Base-by-base conservation (phyloP, 2,113 vertebrate genomes). In the Xiphorhynchus elegans region DNA sequence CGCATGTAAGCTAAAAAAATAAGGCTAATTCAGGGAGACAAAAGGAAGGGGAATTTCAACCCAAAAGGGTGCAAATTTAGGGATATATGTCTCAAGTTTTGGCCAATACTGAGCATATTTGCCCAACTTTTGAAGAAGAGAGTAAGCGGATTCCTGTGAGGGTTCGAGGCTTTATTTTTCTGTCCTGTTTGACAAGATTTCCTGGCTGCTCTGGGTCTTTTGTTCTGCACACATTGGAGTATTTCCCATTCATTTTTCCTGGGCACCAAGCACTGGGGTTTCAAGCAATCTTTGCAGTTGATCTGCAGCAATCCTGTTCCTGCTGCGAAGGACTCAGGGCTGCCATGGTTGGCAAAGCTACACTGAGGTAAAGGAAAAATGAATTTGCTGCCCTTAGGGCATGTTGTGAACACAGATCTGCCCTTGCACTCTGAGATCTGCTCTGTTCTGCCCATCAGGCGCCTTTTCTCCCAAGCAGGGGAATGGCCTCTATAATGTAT, bases 401-500 rank as follows among this genome's bases (percentile, higher is more conserved):
- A 35, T 0, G 12, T 8, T 40, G 40, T 3, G 46, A 70, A 6
- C 49, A 8, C 4, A 13, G 35, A 76, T 42, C 42, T 46, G 40
- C 73, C 2, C 75, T 3, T 12, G 29, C 59, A 26, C 33, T 3
- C 14, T 37, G 39, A 28, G 69, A 64, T 67, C 25, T 47, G 39
- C 39, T 75, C 53, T 39, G 2, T 64, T 23, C 67, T 84, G 24
- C 92, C n/a, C 77, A 16, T n/a, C 44, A 82, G 46, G 31, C 21
- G 93, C 39, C 49, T 81, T 29, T 35, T 37, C 70, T 44, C 35
- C 47, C 28, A 9, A 3, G 66, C 20, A 73, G 64, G 68, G 56
- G 40, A 87, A 84, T 0, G 0, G 20, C 13, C 4, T 14, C 76
- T 73, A 56, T 26, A 56, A 52, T 5, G 3, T 1, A 52, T 40